These are phyloP conservation scores for Dryobotodes eremita DNA, from an alignment of 2,888 invertebrate genomes.

Conservation along the genomic window DNA sequence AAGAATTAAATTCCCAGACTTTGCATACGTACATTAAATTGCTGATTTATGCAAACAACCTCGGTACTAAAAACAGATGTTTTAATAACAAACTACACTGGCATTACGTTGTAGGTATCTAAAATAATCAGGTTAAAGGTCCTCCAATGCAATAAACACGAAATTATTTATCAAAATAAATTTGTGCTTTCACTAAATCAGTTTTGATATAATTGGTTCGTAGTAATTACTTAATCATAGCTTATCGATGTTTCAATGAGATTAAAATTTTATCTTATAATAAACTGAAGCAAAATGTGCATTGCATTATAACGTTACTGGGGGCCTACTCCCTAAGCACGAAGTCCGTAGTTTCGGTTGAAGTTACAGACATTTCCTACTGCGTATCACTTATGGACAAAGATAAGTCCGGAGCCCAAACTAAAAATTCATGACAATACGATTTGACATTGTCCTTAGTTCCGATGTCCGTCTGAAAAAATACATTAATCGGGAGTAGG, in stretches of 20 bases:
- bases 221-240: constrained; percentile 4
- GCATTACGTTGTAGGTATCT: neutral
- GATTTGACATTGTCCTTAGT: too few species aligned
- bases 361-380: too few species aligned
- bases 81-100: neutral
- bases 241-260: neutral
- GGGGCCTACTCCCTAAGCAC: too few species aligned
- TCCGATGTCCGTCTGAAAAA: too few species aligned
- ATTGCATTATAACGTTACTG: neutral
- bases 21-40: neutral
- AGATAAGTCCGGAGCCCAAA: too few species aligned
- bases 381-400: too few species aligned
- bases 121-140: neutral
- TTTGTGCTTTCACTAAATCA: neutral
- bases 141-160: neutral
- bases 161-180: too few species aligned
- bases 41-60: neutral
- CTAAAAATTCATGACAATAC: too few species aligned
- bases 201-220: neutral
- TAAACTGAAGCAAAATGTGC: neutral
- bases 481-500: too few species aligned
- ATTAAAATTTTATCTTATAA: neutral
- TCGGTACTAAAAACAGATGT: neutral
- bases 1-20: too few species aligned
- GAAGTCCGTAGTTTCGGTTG: too few species aligned